Conservation (phyloP, 2,113 vertebrate species). For the Corythaeola cristata region DNA sequence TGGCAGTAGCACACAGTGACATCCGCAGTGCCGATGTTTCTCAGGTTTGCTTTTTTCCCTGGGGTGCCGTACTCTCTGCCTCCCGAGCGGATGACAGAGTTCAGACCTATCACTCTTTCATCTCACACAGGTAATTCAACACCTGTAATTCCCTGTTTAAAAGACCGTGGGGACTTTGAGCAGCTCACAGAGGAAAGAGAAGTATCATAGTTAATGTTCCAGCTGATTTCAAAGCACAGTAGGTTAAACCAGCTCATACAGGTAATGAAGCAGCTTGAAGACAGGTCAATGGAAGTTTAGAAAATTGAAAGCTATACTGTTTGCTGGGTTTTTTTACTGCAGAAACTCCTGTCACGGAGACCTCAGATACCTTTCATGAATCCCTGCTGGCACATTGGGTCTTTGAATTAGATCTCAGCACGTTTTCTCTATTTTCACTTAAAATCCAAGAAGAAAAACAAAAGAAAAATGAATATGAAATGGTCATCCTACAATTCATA, state of each 20-base stretch:
- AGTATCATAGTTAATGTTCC: not conserved
- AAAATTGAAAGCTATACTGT: not conserved
- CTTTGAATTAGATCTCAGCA: not conserved
- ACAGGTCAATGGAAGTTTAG: not conserved
- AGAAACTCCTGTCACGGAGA: not conserved
- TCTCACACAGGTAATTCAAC: not conserved
- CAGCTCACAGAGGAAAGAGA: not conserved
- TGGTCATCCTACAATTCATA: not conserved
- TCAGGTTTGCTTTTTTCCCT: not conserved
- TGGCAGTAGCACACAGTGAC: not conserved
- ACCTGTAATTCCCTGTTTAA: conserved; percentile 11
- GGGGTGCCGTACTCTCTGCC: not conserved
- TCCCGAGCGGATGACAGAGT: not conserved
- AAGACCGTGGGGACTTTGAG: not conserved
- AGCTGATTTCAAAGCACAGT: conserved; percentile 36
- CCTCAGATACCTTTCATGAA: not conserved
- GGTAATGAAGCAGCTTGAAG: conserved; percentile 15
- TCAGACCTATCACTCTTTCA: conserved; percentile 4
- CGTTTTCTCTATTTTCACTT: not conserved
- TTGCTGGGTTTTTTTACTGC: not conserved
- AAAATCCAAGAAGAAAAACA: not conserved
- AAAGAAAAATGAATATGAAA: not conserved
- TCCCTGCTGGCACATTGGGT: not conserved
- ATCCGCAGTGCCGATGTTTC: not conserved
- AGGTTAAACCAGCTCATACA: not conserved